phyloP scores from a whole-genome alignment of 2,888 invertebrate genomes.

The Plebejus anna region DNA sequence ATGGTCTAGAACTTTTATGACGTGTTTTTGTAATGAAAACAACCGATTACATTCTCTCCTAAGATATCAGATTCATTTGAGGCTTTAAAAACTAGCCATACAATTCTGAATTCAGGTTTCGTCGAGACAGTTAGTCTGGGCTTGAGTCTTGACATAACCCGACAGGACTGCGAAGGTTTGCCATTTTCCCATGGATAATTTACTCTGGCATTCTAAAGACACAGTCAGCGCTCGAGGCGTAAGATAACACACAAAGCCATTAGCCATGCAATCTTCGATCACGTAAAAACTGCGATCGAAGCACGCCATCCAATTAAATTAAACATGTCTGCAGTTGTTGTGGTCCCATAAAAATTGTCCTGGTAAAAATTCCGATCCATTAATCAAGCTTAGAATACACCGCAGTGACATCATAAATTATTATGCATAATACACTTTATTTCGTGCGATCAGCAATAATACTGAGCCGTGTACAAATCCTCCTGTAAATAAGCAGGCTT shows the following conservation, averaged over 20 bases:
- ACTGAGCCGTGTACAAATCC: conserved; percentile 20
- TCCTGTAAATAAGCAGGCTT: conserved; percentile 26
- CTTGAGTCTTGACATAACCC: no score
- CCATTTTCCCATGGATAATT: no score
- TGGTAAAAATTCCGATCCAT: neutral
- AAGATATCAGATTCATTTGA: neutral
- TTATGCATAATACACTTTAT: conserved; percentile 20
- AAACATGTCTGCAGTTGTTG: neutral
- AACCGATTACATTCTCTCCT: neutral
- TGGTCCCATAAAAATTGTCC: neutral
- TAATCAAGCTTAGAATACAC: conserved; percentile 22
- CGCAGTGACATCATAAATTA: conserved; percentile 14
- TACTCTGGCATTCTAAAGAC: no score
- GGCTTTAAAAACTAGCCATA: no score
- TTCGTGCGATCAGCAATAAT: conserved; percentile 23
- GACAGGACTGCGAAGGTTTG: no score
- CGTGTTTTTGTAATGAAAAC: neutral
- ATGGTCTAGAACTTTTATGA: neutral
- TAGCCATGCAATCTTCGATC: no score
- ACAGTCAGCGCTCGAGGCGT: no score
- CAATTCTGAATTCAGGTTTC: no score
- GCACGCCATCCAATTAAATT: no score
- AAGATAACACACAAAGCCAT: no score
- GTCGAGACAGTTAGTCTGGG: no score
- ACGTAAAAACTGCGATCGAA: no score